These are phyloP conservation scores for Bradysia coprophila DNA, from an alignment of 1,140 invertebrate species.

Conservation along the genomic window DNA sequence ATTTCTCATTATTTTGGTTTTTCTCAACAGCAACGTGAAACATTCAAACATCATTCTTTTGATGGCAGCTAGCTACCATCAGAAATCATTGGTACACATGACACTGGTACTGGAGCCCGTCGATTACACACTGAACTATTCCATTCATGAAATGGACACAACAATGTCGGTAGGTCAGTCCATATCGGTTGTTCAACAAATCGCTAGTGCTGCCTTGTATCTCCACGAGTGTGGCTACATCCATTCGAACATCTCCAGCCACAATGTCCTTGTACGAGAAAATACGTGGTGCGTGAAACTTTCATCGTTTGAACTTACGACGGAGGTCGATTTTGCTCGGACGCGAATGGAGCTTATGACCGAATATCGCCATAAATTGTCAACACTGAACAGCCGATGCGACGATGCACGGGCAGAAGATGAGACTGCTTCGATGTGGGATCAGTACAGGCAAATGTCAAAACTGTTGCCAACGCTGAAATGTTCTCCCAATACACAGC, in stretches of 20 bases:
- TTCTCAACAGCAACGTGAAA: not conserved
- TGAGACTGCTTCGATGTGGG: too few relatives aligned
- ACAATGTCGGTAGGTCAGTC: not conserved
- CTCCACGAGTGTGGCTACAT: constrained; percentile 3
- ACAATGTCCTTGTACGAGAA: constrained; percentile 2
- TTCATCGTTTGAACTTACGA: constrained; percentile 4
- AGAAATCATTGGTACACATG: not conserved
- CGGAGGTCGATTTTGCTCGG: too few relatives aligned
- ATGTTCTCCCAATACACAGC: not conserved
- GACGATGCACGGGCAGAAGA: too few relatives aligned
- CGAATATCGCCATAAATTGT: too few relatives aligned
- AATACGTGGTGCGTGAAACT: constrained; percentile 1
- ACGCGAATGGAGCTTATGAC: too few relatives aligned
- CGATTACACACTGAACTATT: not conserved
- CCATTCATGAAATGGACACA: not conserved
- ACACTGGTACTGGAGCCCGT: not conserved
- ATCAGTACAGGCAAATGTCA: not conserved
- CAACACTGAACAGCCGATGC: too few relatives aligned
- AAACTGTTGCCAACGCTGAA: not conserved
- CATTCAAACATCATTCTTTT: not conserved
- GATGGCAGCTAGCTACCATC: not conserved
- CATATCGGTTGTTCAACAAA: not conserved
- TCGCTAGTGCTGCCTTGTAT: constrained; percentile 1
- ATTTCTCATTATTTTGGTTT: not conserved
- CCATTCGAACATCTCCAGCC: constrained; percentile 5